Evolutionary conservation across 2,797 vertebrate species (phyloP).

Genomic region (Pseudotriccus pelzelni): DNA sequence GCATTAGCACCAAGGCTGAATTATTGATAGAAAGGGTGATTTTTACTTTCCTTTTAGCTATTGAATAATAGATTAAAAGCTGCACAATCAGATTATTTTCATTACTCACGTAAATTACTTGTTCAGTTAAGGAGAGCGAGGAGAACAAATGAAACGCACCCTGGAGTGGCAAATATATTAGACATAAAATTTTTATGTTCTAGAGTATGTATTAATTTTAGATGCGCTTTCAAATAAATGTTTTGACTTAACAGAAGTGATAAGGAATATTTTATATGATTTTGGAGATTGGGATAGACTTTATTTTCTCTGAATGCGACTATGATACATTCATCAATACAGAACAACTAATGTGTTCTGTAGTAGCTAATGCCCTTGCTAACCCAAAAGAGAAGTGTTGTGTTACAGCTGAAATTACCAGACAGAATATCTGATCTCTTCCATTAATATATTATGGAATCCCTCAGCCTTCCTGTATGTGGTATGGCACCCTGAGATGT

Average conservation of each 20-base stretch:
- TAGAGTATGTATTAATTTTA: neutral
- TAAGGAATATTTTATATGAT: neutral
- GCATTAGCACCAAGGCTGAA: slow-evolving; percentile 37
- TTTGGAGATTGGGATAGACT: neutral
- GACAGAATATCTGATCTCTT: neutral
- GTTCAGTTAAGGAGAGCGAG: slow-evolving; percentile 9
- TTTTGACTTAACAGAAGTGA: neutral
- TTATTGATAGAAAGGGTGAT: slow-evolving; percentile 55
- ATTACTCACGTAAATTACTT: neutral
- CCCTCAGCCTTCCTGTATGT: neutral
- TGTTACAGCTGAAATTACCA: neutral
- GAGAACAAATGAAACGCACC: slow-evolving; percentile 9
- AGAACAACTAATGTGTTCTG: neutral
- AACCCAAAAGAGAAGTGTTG: neutral
- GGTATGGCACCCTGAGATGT: neutral
- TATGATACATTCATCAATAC: neutral
- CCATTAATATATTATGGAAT: neutral
- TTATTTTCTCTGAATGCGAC: neutral
- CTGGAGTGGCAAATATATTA: neutral
- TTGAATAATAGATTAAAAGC: slow-evolving; percentile 63
- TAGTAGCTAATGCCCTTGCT: neutral
- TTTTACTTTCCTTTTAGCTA: slow-evolving; percentile 42
- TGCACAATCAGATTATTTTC: slow-evolving; percentile 30
- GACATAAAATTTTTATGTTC: neutral
- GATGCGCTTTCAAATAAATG: neutral